Evolutionary conservation across 1,140 invertebrate species (phyloP).

Genomic region (Mycetomoellerius zeteki): DNA sequence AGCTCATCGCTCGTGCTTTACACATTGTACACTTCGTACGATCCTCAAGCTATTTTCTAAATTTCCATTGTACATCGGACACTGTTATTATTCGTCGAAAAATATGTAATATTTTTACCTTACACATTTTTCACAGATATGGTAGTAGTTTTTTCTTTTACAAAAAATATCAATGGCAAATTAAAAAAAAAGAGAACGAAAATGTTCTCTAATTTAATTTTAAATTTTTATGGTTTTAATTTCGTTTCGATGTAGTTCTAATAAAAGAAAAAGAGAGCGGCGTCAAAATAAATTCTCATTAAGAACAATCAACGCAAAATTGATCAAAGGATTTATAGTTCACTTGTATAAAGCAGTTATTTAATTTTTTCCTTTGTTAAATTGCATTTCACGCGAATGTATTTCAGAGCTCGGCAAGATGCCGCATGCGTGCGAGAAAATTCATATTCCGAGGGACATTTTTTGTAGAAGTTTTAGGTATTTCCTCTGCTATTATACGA

Average conservation of each 20-base stretch:
- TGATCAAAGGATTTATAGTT: not conserved
- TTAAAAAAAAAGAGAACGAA: not conserved
- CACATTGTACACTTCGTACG: not conserved
- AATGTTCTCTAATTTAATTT: not conserved
- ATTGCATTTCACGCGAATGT: not conserved
- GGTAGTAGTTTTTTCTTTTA: not conserved
- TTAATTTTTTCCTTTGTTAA: slow-evolving; percentile 14
- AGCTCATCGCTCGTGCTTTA: not conserved
- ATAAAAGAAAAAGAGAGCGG: not conserved
- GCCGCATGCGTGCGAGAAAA: not conserved
- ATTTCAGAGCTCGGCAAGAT: not conserved
- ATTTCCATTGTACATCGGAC: not conserved
- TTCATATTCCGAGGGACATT: slow-evolving; percentile 22
- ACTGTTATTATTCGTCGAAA: not conserved
- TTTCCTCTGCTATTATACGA: slow-evolving; percentile 34
- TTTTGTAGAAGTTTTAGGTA: slow-evolving; percentile 35
- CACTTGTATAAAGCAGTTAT: not conserved
- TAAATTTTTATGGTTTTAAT: not conserved
- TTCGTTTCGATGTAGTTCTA: not conserved
- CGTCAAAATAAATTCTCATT: not conserved
- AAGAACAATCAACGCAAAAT: not conserved
- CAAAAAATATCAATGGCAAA: not conserved
- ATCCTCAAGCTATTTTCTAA: slow-evolving; percentile 20
- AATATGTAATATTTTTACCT: not conserved
- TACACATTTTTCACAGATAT: not conserved